A percentile compares a stretch with the other conserved stretches of the same genome.
phyloP scores from a whole-genome alignment of 1,140 invertebrate species.

The Drosophila dunni region DNA sequence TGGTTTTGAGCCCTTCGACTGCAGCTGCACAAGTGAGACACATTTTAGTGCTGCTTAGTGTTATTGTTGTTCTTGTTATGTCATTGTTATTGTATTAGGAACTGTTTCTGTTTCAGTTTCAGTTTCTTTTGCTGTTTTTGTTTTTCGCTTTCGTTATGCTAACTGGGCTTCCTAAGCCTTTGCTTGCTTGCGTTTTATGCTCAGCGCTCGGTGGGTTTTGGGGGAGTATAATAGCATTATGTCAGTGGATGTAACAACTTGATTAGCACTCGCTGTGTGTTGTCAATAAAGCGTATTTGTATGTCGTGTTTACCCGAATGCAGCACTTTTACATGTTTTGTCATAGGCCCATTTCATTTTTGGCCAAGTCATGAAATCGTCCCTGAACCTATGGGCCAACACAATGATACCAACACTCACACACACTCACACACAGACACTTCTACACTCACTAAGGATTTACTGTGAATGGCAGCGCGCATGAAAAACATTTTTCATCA shows the following conservation, averaged over 20 bases:
- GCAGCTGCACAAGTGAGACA: conserved; percentile 21
- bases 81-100: conserved; percentile 17
- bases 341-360: conserved; percentile 70
- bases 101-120: conserved; percentile 16
- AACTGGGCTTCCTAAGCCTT: conserved; percentile 42
- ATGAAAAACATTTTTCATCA: conserved; percentile 82
- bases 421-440: conserved; percentile 31
- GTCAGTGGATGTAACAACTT: neutral
- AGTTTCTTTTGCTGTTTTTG: neutral
- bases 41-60: conserved; percentile 12
- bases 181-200: conserved; percentile 2
- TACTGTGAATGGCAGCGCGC: conserved; percentile 72
- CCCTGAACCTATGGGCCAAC: conserved; percentile 35
- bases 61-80: conserved; percentile 23
- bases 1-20: conserved; percentile 27
- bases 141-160: conserved; percentile 13
- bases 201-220: neutral
- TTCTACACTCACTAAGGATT: conserved; percentile 42
- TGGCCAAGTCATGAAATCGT: conserved; percentile 76
- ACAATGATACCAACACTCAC: conserved; percentile 46
- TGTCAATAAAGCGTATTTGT: neutral
- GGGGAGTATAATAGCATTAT: neutral
- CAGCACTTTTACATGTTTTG: conserved; percentile 27
- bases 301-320: neutral
- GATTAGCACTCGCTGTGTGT: neutral